Conservation (phyloP, 92 coral and sea anemone genomes). For the Paragorgia papillata region DNA sequence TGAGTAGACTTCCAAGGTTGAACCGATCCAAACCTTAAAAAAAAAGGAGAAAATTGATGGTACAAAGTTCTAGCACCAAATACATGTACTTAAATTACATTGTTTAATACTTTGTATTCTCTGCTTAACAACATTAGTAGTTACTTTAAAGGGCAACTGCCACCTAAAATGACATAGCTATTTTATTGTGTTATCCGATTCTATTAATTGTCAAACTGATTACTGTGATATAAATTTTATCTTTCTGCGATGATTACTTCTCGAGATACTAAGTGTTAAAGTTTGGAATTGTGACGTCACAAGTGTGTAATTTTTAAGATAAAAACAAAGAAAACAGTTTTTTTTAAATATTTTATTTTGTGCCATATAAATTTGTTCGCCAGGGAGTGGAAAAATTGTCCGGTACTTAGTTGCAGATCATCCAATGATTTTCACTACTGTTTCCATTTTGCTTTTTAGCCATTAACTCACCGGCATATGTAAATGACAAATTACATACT, state of each 20-base stretch:
- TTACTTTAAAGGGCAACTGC: constrained; percentile 40
- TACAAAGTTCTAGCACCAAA: too few species aligned
- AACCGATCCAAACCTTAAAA: too few species aligned
- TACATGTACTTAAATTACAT: too few species aligned
- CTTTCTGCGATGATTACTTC: constrained; percentile 21
- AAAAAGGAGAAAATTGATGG: too few species aligned
- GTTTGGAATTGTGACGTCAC: constrained; percentile 39
- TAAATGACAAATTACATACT: too few species aligned
- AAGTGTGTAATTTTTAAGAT: constrained; percentile 22
- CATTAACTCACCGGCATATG: too few species aligned
- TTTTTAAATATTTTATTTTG: too few species aligned
- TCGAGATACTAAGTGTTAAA: constrained; percentile 37
- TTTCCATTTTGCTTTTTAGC: neutral
- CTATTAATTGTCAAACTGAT: constrained; percentile 41
- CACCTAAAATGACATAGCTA: too few species aligned
- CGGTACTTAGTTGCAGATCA: constrained; percentile 20
- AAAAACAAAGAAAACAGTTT: neutral
- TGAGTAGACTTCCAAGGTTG: too few species aligned
- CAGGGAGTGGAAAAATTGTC: constrained; percentile 6
- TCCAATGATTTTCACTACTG: constrained; percentile 1
- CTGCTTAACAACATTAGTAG: too few species aligned
- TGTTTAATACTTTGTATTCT: too few species aligned
- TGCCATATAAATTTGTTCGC: constrained; percentile 19
- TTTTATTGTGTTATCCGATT: constrained; percentile 38
- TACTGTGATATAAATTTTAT: constrained; percentile 35